Conservation (phyloP, 1,140 invertebrate genomes). For the Drosophila leontia region DNA sequence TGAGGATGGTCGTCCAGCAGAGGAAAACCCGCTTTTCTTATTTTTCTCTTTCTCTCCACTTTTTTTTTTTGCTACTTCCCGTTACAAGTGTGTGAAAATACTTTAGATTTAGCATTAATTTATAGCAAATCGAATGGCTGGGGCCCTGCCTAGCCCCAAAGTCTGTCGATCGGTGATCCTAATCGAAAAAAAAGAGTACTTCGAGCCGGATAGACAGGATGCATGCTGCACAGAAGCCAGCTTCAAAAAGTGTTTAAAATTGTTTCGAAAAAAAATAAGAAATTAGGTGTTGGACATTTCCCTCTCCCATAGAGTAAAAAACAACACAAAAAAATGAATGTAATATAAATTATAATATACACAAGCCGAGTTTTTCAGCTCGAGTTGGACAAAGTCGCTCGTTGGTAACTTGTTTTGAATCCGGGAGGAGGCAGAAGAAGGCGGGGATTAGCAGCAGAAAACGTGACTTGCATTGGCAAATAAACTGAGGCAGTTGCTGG, state of each 20-base stretch:
- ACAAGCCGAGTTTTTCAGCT: slow-evolving; percentile 29
- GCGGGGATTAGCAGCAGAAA: slow-evolving; percentile 52
- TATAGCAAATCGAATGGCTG: slow-evolving; percentile 53
- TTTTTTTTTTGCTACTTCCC: slow-evolving; percentile 65
- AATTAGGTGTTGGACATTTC: slow-evolving; percentile 66
- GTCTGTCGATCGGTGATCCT: slow-evolving; percentile 62
- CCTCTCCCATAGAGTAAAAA: not conserved
- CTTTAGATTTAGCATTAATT: slow-evolving; percentile 82
- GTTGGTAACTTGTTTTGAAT: slow-evolving; percentile 62
- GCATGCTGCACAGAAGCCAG: not conserved
- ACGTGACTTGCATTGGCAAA: slow-evolving; percentile 82
- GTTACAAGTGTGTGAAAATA: slow-evolving; percentile 83
- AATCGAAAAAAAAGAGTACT: slow-evolving; percentile 52
- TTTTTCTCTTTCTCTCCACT: slow-evolving; percentile 16
- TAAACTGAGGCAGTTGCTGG: slow-evolving; percentile 69
- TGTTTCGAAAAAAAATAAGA: not conserved
- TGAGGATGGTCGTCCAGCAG: slow-evolving; percentile 8
- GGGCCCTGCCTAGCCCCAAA: slow-evolving; percentile 55
- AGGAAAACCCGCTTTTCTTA: slow-evolving; percentile 64
- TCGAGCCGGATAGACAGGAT: not conserved
- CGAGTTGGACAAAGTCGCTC: slow-evolving; percentile 19
- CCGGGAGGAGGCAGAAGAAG: not conserved
- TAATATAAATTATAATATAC: slow-evolving; percentile 77
- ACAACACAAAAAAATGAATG: slow-evolving; percentile 57
- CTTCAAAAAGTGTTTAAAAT: not conserved